Conservation (phyloP, 2,113 vertebrate genomes). For the Ctenodactylus gundi region DNA sequence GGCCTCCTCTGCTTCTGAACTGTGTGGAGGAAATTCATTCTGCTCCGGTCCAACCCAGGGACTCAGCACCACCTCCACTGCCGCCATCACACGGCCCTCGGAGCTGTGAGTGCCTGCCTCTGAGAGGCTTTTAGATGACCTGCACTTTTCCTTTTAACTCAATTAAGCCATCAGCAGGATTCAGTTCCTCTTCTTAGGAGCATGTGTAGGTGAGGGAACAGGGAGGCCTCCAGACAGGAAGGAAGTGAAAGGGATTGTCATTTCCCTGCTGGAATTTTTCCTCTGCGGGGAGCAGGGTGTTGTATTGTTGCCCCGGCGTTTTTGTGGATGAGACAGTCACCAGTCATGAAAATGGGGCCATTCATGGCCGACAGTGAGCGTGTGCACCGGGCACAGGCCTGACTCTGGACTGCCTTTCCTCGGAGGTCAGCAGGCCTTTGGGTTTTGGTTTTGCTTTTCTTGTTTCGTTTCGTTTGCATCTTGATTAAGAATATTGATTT, state of each 20-base stretch:
- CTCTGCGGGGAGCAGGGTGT: background rate
- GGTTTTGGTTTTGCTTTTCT: background rate
- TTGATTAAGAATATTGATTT: constrained; percentile 52
- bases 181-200: constrained; percentile 35
- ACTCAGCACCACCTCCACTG: background rate
- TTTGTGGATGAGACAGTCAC: background rate
- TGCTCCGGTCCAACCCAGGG: background rate
- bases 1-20: constrained; percentile 69
- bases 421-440: background rate
- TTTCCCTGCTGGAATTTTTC: constrained; percentile 58
- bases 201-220: constrained; percentile 32
- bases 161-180: constrained; percentile 66
- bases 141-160: constrained; percentile 67
- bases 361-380: background rate
- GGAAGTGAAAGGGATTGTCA: constrained; percentile 50
- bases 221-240: constrained; percentile 49
- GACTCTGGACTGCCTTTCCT: background rate
- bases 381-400: too few species aligned
- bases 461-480: background rate
- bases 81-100: background rate
- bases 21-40: constrained; percentile 63
- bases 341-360: background rate
- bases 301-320: background rate
- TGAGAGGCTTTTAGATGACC: constrained; percentile 60
- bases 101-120: constrained; percentile 27